Evolutionary conservation across 2,797 vertebrate species (phyloP), one percentile per base, ranked within the genome.

Genomic region (Cossypha dichroa): DNA sequence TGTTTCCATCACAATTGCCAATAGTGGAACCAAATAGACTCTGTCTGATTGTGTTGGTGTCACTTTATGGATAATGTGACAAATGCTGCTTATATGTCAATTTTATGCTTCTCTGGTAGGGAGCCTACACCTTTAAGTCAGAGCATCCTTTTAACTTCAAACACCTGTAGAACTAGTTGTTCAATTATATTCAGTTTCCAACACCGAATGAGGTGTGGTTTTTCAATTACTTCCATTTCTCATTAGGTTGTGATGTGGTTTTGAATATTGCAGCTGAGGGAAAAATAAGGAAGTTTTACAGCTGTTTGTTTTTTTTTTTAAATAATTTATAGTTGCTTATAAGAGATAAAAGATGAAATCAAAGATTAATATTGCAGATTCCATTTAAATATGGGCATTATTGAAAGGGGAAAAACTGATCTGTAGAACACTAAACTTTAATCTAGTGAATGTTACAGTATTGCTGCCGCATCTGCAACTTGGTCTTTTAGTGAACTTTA

Each of bases 161-260:
- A 85, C 91, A 93, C 95, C 95, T 94, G 94, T 96, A 92, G 70
- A 96, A 96, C 95, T 82, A 89, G 95, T 96, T 93, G 74, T 79
- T 93, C 84, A 76, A 58, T 94, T 93, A 72, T 73, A 58, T 78
- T 88, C 48, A 25, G 26, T 96, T 96, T 94, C 62, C 78, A 93
- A 2, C 82, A 38, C 43, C 92, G 85, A 90, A 77, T 83, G 92
- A 93, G 90, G 59, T 93, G 88, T 93, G 95, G 63, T 85, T 96
- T 91, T 96, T 89, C 77, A 95, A 19, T 93, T 63, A 70, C 93
- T 96, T 96, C 95, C 68, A 54, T 94, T 96, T 92, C 73, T 93
- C 17, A 1, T 89, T 87, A 82, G 41, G 40, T 60, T 93, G 52
- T 92, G 81, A 67, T 92, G 75, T 94, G 93, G 93, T 86, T 96